These are phyloP conservation scores for Sialia sialis DNA, from an alignment of 2,113 vertebrate species.

Conservation along the genomic window DNA sequence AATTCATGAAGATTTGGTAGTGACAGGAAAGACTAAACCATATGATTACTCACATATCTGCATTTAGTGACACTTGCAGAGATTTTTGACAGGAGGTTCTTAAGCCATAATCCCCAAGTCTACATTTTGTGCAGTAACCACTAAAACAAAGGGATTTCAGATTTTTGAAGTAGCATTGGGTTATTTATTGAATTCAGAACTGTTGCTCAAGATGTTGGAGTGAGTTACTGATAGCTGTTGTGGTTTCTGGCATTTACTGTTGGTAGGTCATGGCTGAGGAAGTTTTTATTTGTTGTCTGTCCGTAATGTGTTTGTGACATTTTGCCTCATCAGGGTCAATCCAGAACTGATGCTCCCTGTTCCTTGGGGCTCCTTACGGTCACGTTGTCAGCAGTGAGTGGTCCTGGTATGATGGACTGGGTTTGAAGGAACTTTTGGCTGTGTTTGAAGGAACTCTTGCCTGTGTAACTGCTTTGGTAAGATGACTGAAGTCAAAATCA, in stretches of 20 bases:
- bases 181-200: background rate
- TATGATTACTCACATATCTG: background rate
- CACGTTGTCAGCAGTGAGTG: fast-evolving
- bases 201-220: background rate
- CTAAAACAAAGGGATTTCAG: background rate
- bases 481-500: background rate
- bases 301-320: background rate
- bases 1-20: background rate
- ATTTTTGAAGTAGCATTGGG: background rate
- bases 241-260: background rate
- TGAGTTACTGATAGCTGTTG: background rate
- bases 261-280: background rate
- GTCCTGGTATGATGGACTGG: background rate
- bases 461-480: background rate
- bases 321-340: background rate
- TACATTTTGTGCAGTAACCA: background rate
- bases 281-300: background rate
- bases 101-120: background rate
- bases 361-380: fast-evolving
- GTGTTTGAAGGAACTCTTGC: background rate
- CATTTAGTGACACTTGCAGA: background rate
- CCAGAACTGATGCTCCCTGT: background rate
- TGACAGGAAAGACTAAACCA: background rate
- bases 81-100: background rate
- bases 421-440: background rate